Evolutionary conservation across 2,888 invertebrate species (phyloP), one percentile per base, ranked within the genome.

Genomic region (Odontocolon sp.): DNA sequence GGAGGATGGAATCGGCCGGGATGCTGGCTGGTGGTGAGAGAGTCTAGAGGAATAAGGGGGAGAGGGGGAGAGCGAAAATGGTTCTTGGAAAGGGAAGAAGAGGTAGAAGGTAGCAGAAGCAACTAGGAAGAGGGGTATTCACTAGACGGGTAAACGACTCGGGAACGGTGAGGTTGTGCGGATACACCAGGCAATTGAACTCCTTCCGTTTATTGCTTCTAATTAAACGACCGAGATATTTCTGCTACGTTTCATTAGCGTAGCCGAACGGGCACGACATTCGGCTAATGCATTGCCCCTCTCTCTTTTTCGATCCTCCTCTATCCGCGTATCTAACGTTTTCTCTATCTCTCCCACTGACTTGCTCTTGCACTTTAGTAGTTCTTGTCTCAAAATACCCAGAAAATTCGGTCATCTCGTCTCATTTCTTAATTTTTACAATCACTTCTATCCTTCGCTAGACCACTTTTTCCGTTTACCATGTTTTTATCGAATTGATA

Each of bases 151-250:
- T 73, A 83, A 82, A 83, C 78, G 82, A 81, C 81, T 82, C 79
- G 68, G 79, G 75, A 81, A 80, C 80, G 79, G 77, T 75, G 78
- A 75, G 78, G 77, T 69, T 77, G 69, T 82, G 78, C 82, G 82
- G 79, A 84, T 85, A 84, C 82, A 82, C 81, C 79, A 78, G 80
- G 84, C 88, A 87, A 88, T 89, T 88, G 87, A 88, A 88, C 88
- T 87, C 83, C 85, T 84, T 86, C 84, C 87, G 87, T 88, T 88
- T 88, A 88, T 88, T 87, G 88, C 88, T 84, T 87, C 88, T 87
- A 88, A 89, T 89, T 88, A 89, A 89, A 88, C 85, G 86, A 87
- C 86, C 85, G 80, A 88, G 87, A 89, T 88, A 88, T 88, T 88
- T 89, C 86, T 86, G 83, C 85, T 85, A 86, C 87, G 87, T 89